Evolutionary conservation across 2,113 vertebrate genomes (phyloP).

Genomic region (Xyrauchen texanus): DNA sequence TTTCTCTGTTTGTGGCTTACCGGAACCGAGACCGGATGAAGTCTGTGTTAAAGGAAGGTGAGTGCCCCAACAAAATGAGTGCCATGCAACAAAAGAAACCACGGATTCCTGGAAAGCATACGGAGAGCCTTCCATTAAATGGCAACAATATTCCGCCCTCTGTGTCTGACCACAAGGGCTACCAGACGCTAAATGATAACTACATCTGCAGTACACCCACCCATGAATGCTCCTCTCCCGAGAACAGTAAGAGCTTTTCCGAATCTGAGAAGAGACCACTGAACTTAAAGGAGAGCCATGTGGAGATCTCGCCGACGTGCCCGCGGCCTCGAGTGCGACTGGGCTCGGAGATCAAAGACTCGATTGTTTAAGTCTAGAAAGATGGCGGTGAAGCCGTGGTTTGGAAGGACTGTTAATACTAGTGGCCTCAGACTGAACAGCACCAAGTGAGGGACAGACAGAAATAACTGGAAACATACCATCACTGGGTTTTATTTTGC

Average conservation of each 20-base stretch:
- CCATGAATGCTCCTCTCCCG: conserved; percentile 76
- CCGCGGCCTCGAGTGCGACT: conserved; percentile 90
- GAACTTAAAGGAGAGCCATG: conserved; percentile 83
- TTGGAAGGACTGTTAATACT: background rate
- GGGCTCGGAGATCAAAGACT: conserved; percentile 95
- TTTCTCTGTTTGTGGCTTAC: conserved; percentile 83
- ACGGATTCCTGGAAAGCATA: conserved; percentile 72
- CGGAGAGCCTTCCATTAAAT: conserved; percentile 87
- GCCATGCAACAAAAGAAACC: conserved; percentile 79
- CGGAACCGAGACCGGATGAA: conserved; percentile 85
- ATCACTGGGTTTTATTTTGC: conserved; percentile 64
- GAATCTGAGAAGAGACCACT: conserved; percentile 86
- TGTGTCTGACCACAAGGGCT: conserved; percentile 87
- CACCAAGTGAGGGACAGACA: conserved; percentile 42
- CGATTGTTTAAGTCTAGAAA: conserved; percentile 83
- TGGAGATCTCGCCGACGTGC: conserved; percentile 85
- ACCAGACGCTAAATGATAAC: conserved; percentile 91
- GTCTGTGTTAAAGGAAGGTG: conserved; percentile 83
- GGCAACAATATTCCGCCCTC: conserved; percentile 75
- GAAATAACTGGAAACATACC: conserved; percentile 52
- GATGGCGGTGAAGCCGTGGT: background rate
- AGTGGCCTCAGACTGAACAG: conserved; percentile 43
- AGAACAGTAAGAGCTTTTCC: conserved; percentile 77
- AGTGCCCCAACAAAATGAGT: conserved; percentile 65
- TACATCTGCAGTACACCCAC: conserved; percentile 80